Evolutionary conservation across 2,797 vertebrate genomes (phyloP).

Genomic region (Pipistrellus nathusii): DNA sequence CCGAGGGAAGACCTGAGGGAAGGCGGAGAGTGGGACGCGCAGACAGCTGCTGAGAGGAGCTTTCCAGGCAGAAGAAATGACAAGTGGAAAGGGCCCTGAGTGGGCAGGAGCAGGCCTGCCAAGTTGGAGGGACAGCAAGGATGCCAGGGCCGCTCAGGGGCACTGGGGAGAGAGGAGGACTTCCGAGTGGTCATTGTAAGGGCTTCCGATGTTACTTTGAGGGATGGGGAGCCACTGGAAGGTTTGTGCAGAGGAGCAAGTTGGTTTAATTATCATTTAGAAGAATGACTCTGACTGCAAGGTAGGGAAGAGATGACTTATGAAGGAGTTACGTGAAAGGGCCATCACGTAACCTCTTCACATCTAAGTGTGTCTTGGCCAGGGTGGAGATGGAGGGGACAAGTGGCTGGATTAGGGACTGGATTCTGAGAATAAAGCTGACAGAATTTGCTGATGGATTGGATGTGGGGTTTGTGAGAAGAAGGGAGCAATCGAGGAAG

Average conservation of each 20-base stretch:
- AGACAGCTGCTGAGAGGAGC: background rate
- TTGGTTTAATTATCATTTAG: background rate
- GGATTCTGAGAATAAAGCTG: background rate
- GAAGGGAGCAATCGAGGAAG: background rate
- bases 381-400: background rate
- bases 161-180: background rate
- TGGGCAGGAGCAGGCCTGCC: background rate
- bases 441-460: slow-evolving; percentile 4
- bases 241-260: background rate
- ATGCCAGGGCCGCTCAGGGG: background rate
- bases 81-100: background rate
- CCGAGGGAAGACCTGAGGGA: background rate
- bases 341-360: too few relatives aligned
- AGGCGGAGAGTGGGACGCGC: accelerated
- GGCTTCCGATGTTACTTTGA: background rate
- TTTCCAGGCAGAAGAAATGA: background rate
- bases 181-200: background rate
- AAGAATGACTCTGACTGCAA: background rate
- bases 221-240: background rate
- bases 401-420: background rate
- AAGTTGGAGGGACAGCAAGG: background rate
- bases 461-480: background rate
- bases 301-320: background rate
- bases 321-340: background rate
- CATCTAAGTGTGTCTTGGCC: background rate